Base-by-base conservation (phyloP, 2,888 invertebrate genomes). In the Dione vanillae region DNA sequence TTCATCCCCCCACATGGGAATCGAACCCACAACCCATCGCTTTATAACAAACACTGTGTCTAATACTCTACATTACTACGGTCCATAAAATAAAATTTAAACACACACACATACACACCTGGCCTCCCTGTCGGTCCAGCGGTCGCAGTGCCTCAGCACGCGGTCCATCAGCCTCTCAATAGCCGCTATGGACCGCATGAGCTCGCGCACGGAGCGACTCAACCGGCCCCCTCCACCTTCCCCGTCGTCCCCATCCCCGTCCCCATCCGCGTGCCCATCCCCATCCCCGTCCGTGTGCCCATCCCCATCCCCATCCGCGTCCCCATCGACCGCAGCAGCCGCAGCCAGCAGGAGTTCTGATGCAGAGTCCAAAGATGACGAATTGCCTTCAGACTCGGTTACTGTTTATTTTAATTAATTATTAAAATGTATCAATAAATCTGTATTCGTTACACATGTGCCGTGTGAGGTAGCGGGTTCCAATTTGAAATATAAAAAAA, bases 91-190 rank as follows among this genome's bases (percentile, higher is more conserved):
- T n/a, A n/a, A n/a, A n/a, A n/a, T n/a, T n/a, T n/a, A n/a, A n/a
- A n/a, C n/a, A n/a, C n/a, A n/a, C 37, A 37, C 1, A 72, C 41
- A 11, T 19, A 11, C 40, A 72, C 74, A 85, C 85, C 84, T 84
- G 43, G 83, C 83, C 35, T 87, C 86, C 0, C 81, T 78, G 14
- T 87, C 87, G 59, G 76, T 79, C 89, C 91, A 91, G 54, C 87
- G 88, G 75, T 87, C 89, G 70, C 89, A 90, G 64, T 91, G 91
- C 70, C 83, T 80, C 56, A 92, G 77, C 74, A 92, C 91, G 2
- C 88, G 77, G 77, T 92, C 92, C 92, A 92, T 92, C 10, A 92
- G 84, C 41, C 90, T 70, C 81, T 92, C 92, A 3, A 92, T 90
- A n/a, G 89, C 85, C 0, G 92, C 90, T 64, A 92, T 91, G 62